Percentiles rank a stretch among this genome's conserved stretches.
phyloP scores from a whole-genome alignment of 92 coral and sea anemone species.

The Epizoanthus stellaris region DNA sequence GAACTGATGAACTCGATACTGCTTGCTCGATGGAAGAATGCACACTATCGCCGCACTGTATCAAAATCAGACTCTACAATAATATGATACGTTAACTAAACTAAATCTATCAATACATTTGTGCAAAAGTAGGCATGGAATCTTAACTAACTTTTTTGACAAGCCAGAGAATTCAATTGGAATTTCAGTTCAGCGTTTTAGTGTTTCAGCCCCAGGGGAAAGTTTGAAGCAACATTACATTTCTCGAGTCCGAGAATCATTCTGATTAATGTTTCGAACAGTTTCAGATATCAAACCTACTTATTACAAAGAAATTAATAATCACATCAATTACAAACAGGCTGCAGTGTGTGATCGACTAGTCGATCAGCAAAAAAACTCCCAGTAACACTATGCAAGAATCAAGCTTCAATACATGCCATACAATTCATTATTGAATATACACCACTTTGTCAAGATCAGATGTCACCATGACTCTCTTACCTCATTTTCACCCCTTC shows the following conservation, averaged over 20 bases:
- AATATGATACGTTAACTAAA: too few species aligned
- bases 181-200: conserved; percentile 24
- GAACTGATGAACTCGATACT: too few species aligned
- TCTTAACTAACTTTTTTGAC: not conserved
- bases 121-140: not conserved
- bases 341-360: not conserved
- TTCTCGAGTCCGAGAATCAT: not conserved
- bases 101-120: not conserved
- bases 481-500: conserved; percentile 46
- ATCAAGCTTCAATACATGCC: not conserved
- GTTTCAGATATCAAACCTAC: not conserved
- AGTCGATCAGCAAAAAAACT: not conserved
- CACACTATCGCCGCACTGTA: too few species aligned
- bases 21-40: too few species aligned
- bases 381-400: not conserved
- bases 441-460: not conserved
- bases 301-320: not conserved
- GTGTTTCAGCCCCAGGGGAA: conserved; percentile 22
- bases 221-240: not conserved
- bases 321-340: conserved; percentile 22
- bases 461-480: not conserved
- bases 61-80: too few species aligned
- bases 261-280: conserved; percentile 21
- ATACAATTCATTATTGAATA: not conserved
- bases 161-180: conserved; percentile 2